phyloP scores from a whole-genome alignment of 64 coral and sea anemone species.

The Acropora yongei region DNA sequence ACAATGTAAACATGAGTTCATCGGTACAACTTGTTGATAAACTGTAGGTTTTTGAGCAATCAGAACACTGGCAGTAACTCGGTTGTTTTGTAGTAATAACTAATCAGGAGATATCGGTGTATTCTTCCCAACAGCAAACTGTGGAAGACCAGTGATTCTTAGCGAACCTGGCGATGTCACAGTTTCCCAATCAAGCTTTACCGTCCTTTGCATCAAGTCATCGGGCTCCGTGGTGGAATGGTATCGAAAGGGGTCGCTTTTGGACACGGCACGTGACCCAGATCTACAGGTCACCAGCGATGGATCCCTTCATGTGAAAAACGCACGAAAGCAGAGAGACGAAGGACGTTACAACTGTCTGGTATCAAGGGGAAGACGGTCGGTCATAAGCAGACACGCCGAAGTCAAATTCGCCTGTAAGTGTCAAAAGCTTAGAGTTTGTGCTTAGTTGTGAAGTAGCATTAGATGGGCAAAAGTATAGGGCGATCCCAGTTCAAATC shows the following conservation, averaged over 20 bases:
- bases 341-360: conserved; percentile 73
- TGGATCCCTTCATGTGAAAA: conserved; percentile 76
- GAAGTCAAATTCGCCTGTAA: conserved; percentile 87
- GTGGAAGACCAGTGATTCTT: conserved; percentile 49
- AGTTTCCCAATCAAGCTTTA: conserved; percentile 50
- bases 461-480: too few relatives aligned
- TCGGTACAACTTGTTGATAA: too few relatives aligned
- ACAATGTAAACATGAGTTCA: too few relatives aligned
- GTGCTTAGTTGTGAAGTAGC: too few relatives aligned
- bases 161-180: conserved; percentile 68
- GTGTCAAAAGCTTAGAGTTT: not conserved
- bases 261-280: conserved; percentile 24
- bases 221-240: conserved; percentile 50
- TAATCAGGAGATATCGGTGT: too few relatives aligned
- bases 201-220: conserved; percentile 72
- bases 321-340: conserved; percentile 67
- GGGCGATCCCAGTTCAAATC: too few relatives aligned
- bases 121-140: conserved; percentile 20
- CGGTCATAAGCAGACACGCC: conserved; percentile 66
- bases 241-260: conserved; percentile 49
- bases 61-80: too few relatives aligned
- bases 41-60: too few relatives aligned
- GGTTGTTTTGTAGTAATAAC: too few relatives aligned
- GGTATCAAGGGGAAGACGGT: conserved; percentile 54
- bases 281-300: conserved; percentile 66